phyloP scores from a whole-genome alignment of 2,888 invertebrate genomes.

The Lasioglossum malachurum region DNA sequence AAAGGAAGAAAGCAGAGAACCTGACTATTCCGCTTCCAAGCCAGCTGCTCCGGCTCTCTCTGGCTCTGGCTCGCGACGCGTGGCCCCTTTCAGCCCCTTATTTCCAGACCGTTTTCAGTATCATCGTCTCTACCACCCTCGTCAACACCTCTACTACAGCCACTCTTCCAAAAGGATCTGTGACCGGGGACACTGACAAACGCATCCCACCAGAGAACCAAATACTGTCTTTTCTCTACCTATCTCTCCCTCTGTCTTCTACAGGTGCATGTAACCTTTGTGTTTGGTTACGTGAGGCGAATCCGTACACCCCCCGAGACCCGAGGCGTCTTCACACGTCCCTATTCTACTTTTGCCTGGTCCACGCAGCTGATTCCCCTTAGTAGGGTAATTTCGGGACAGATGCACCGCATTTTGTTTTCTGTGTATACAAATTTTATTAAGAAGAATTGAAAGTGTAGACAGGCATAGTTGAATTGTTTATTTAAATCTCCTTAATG shows the following conservation, averaged over 20 bases:
- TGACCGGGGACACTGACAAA: conserved; percentile 11
- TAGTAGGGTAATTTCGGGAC: too few relatives aligned
- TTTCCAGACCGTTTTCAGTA: conserved; percentile 67
- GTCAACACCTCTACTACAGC: conserved; percentile 11
- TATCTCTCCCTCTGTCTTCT: background rate
- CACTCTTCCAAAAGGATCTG: conserved; percentile 30
- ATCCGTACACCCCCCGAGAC: conserved; percentile 22
- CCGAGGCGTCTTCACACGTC: conserved; percentile 3
- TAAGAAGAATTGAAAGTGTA: too few relatives aligned
- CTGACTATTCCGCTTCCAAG: conserved; percentile 53
- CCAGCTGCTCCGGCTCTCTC: conserved; percentile 37
- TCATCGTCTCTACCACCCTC: conserved; percentile 36
- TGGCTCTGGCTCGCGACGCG: conserved; percentile 66
- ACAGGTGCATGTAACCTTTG: conserved; percentile 18
- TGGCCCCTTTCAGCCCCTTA: conserved; percentile 67
- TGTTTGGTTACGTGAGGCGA: conserved; percentile 9
- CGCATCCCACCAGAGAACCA: background rate
- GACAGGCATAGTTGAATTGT: too few relatives aligned
- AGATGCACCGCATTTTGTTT: too few relatives aligned
- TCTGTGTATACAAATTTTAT: too few relatives aligned
- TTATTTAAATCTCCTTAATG: too few relatives aligned
- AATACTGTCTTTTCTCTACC: background rate
- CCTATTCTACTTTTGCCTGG: conserved; percentile 34
- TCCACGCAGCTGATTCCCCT: conserved; percentile 28
- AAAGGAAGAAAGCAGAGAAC: conserved; percentile 48